Evolutionary conservation across 2,797 vertebrate species (phyloP).

Genomic region (Garrulus glandarius): DNA sequence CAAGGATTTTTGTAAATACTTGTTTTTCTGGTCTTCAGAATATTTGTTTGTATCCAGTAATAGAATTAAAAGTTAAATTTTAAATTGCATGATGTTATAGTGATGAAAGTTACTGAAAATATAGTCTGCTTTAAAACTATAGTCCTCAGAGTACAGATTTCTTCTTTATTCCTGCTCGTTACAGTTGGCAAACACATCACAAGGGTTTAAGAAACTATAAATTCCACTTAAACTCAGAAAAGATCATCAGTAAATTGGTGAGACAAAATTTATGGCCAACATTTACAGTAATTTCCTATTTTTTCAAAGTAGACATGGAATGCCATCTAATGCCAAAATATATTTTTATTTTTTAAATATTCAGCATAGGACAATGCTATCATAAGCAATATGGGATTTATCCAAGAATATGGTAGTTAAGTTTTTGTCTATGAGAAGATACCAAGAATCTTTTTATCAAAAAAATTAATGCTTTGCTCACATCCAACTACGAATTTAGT

Average conservation of each 20-base stretch:
- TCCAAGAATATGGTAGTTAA: background rate
- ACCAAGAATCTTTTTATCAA: background rate
- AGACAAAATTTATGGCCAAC: background rate
- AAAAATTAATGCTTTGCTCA: background rate
- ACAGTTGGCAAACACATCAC: background rate
- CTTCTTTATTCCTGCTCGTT: background rate
- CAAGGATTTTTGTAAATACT: background rate
- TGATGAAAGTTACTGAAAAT: background rate
- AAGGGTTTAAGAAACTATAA: background rate
- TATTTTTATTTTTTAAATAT: background rate
- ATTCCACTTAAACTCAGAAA: background rate
- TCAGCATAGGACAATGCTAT: background rate
- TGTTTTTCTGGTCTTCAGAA: background rate
- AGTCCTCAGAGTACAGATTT: background rate
- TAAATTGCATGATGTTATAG: background rate
- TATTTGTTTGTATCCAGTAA: background rate
- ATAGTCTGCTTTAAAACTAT: background rate
- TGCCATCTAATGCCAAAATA: background rate
- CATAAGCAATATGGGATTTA: background rate
- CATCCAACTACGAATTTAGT: background rate
- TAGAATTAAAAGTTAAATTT: background rate
- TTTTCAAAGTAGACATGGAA: background rate
- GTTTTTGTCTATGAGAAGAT: background rate
- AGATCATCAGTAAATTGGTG: background rate
- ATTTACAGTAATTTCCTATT: background rate